A percentile compares a stretch with the other conserved stretches of the same genome.
These are phyloP conservation scores for Coregonus clupeaformis DNA, from an alignment of 2,113 vertebrate species.

Conservation along the genomic window DNA sequence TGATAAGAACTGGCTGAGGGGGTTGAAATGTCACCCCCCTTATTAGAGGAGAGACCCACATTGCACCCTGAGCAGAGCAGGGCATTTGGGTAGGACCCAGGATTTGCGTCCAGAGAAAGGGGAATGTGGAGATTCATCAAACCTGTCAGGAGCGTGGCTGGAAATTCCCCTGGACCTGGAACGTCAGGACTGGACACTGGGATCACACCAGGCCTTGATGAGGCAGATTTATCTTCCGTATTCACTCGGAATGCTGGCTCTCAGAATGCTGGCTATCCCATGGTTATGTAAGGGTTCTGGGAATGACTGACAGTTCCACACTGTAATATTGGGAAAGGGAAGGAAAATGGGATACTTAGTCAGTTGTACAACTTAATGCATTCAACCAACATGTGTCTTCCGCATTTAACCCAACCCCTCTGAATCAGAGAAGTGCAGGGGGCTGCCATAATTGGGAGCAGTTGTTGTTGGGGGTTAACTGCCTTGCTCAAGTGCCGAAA, in stretches of 20 bases:
- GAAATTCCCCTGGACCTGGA: conserved; percentile 51
- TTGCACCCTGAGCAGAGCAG: conserved; percentile 21
- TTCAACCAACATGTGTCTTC: no score
- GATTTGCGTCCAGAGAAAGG: conserved; percentile 37
- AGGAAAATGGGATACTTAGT: not conserved
- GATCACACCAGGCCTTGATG: conserved; percentile 51
- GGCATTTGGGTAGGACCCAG: conserved; percentile 41
- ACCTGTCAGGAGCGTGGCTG: conserved; percentile 54
- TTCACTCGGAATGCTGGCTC: conserved; percentile 36
- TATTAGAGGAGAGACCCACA: conserved; percentile 33
- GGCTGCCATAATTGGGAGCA: no score
- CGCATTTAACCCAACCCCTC: no score
- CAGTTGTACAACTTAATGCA: no score
- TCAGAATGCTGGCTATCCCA: conserved; percentile 26
- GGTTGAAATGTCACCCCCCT: conserved; percentile 42
- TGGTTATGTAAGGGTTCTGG: conserved; percentile 7
- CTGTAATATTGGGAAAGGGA: not conserved
- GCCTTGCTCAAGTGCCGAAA: no score
- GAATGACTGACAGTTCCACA: conserved; percentile 38
- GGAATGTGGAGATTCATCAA: conserved; percentile 69
- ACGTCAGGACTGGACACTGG: conserved; percentile 22
- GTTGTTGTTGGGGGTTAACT: no score
- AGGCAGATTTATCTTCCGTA: conserved; percentile 68
- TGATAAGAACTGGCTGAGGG: not conserved
- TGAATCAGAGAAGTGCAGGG: no score